These are phyloP conservation scores for Dicycla oo DNA, from an alignment of 2,888 invertebrate species.

Conservation along the genomic window DNA sequence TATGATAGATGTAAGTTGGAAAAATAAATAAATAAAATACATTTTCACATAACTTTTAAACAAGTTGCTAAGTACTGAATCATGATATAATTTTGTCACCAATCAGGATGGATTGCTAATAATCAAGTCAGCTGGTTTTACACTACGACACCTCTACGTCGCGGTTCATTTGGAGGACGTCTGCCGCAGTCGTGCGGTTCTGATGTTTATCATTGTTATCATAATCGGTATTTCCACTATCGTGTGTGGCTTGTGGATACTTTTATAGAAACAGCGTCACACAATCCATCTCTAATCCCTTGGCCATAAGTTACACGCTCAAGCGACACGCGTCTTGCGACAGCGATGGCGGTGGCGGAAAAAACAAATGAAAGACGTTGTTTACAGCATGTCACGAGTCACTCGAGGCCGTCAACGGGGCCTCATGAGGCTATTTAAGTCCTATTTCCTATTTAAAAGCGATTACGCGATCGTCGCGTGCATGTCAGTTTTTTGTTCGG, in stretches of 20 bases:
- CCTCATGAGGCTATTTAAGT: too few relatives aligned
- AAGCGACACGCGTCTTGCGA: not conserved
- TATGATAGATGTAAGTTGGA: too few relatives aligned
- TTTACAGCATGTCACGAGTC: not conserved
- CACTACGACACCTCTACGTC: not conserved
- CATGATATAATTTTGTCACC: constrained; percentile 20
- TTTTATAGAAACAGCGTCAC: not conserved
- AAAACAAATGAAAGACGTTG: not conserved
- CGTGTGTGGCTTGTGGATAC: not conserved
- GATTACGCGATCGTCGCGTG: too few relatives aligned
- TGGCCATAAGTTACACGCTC: not conserved
- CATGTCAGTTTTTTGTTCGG: too few relatives aligned
- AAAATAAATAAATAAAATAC: too few relatives aligned
- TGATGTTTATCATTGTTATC: not conserved
- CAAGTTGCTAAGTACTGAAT: constrained; percentile 23
- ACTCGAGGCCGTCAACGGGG: too few relatives aligned
- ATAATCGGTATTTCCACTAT: constrained; percentile 4
- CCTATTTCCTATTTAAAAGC: too few relatives aligned
- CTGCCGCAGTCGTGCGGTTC: not conserved
- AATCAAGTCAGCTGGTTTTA: not conserved
- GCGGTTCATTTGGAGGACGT: not conserved
- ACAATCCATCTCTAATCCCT: not conserved
- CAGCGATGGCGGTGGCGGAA: not conserved
- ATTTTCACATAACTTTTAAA: constrained; percentile 6
- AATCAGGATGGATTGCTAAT: not conserved